phyloP scores from a whole-genome alignment of 2,797 vertebrate species.

The Oreochromis mossambicus region DNA sequence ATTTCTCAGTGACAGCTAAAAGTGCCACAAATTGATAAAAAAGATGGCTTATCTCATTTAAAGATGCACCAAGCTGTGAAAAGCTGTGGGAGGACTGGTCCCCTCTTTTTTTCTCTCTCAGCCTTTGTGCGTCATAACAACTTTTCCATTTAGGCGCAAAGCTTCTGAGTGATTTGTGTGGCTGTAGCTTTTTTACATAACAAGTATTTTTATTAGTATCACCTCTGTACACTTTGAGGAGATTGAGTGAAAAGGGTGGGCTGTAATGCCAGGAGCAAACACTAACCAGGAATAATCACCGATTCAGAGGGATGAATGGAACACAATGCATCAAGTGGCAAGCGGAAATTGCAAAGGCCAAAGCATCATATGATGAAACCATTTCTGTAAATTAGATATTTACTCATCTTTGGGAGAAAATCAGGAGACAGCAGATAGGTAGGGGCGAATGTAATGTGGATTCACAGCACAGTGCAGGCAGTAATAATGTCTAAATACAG shows the following conservation, averaged over 20 bases:
- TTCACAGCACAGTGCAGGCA: conserved; percentile 28
- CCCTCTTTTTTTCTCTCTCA: neutral
- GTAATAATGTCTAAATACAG: conserved; percentile 18
- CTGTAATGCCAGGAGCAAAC: conserved; percentile 18
- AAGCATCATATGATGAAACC: conserved; percentile 38
- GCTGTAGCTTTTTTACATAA: conserved; percentile 34
- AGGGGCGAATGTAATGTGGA: conserved; percentile 10
- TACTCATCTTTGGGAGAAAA: conserved; percentile 44
- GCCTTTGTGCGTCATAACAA: conserved; percentile 6
- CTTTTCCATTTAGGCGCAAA: conserved; percentile 18
- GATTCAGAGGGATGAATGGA: conserved; percentile 20
- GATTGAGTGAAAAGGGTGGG: neutral
- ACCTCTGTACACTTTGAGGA: conserved; percentile 8
- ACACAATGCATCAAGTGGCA: conserved; percentile 38
- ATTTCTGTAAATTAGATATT: conserved; percentile 56
- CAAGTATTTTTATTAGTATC: conserved; percentile 42
- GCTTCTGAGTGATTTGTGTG: conserved; percentile 21
- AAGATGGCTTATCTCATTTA: conserved; percentile 1
- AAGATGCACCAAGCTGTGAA: conserved; percentile 1
- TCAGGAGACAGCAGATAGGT: neutral
- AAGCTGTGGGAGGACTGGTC: neutral
- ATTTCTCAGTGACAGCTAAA: conserved; percentile 1
- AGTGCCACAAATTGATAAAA: conserved; percentile 14
- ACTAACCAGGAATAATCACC: conserved; percentile 18
- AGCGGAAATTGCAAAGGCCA: conserved; percentile 45